A percentile compares a stretch with the other conserved stretches of the same genome.
These are phyloP conservation scores for Pelobates cultripes DNA, from an alignment of 2,797 vertebrate genomes.

Conservation along the genomic window DNA sequence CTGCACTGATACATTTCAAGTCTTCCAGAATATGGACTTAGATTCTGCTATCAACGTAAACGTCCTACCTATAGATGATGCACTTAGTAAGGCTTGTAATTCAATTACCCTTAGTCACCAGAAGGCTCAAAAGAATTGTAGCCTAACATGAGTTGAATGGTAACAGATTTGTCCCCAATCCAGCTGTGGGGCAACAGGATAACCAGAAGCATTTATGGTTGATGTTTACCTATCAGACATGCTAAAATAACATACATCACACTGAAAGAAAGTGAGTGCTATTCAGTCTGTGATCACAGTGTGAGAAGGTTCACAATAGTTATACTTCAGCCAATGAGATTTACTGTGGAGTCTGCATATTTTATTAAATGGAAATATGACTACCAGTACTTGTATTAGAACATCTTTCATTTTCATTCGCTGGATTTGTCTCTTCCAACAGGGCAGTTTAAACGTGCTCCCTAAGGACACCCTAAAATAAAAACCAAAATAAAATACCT, in stretches of 20 bases:
- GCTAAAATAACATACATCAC: constrained; percentile 61
- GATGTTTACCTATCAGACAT: constrained; percentile 71
- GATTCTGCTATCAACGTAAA: constrained; percentile 78
- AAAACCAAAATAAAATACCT: not conserved
- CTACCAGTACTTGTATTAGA: constrained; percentile 13
- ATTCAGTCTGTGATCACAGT: constrained; percentile 43
- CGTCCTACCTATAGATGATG: constrained; percentile 80
- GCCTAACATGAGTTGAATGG: no score
- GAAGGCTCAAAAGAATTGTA: not conserved
- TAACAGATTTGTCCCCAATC: no score
- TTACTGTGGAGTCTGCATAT: no score
- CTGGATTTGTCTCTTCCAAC: constrained; percentile 14
- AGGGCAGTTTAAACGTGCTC: constrained; percentile 22
- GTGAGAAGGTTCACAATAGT: constrained; percentile 46
- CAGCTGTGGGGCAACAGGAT: constrained; percentile 24
- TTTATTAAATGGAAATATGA: not conserved
- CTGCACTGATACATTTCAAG: constrained; percentile 83
- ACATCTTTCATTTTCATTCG: constrained; percentile 5
- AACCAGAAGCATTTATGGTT: constrained; percentile 67
- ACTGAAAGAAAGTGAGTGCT: constrained; percentile 24
- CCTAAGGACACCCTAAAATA: constrained; percentile 26
- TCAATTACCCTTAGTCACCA: not conserved
- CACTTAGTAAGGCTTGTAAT: constrained; percentile 67
- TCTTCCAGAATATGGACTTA: constrained; percentile 74
- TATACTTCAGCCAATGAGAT: constrained; percentile 24